phyloP scores from a whole-genome alignment of 2,888 invertebrate species.

The Gastrophysa polygoni region DNA sequence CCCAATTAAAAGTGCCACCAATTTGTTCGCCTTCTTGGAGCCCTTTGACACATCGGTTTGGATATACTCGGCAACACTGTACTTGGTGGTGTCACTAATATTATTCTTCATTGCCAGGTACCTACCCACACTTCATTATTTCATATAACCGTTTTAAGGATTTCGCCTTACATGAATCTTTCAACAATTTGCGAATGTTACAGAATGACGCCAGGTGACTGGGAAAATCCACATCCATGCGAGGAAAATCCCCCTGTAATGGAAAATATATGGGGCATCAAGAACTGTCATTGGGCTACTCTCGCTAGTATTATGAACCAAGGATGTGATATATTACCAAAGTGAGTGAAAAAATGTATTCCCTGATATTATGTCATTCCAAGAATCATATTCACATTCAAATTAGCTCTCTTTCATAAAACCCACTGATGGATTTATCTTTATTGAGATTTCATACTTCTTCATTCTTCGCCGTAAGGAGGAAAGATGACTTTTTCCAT shows the following conservation, averaged over 20 bases:
- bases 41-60: conserved; percentile 87
- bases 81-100: conserved; percentile 79
- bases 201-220: conserved; percentile 88
- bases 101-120: conserved; percentile 76
- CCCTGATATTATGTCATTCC: not conserved
- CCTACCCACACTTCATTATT: no score
- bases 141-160: no score
- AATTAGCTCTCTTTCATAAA: no score
- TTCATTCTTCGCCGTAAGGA: no score
- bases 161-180: no score
- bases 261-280: conserved; percentile 87
- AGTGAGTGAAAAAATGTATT: conserved; percentile 61
- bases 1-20: conserved; percentile 75
- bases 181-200: no score
- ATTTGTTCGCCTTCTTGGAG: conserved; percentile 87
- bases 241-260: conserved; percentile 83
- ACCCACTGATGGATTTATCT: no score
- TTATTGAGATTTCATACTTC: no score
- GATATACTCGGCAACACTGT: conserved; percentile 88
- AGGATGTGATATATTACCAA: conserved; percentile 90
- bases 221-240: conserved; percentile 93
- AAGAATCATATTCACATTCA: no score
- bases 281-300: conserved; percentile 95
- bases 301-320: conserved; percentile 93
- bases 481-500: no score